A percentile compares a stretch with the other conserved stretches of the same genome.
phyloP scores from a whole-genome alignment of 2,797 vertebrate species.

The Sparus aurata region DNA sequence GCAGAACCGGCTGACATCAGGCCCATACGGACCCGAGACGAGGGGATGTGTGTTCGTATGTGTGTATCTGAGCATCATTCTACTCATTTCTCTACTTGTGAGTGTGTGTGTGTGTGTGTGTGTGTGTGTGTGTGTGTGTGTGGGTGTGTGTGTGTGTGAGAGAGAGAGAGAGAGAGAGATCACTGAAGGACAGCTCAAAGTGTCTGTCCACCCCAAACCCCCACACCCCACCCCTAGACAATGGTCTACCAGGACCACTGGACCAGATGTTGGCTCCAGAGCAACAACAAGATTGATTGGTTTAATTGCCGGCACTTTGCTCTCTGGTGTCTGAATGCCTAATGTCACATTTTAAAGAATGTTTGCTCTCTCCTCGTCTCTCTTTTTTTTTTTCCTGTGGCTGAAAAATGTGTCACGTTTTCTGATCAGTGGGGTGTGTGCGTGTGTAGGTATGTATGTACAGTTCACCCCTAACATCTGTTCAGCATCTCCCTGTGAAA shows the following conservation, averaged over 20 bases:
- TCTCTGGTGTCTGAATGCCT: slow-evolving; percentile 93
- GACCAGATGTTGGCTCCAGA: slow-evolving; percentile 97
- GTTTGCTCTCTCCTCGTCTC: slow-evolving; percentile 76
- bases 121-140: slow-evolving; percentile 12
- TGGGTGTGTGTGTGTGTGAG: slow-evolving; percentile 2
- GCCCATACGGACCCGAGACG: slow-evolving; percentile 88
- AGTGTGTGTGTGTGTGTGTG: slow-evolving; percentile 21
- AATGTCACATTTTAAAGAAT: slow-evolving; percentile 97
- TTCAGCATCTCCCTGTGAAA: slow-evolving; percentile 62
- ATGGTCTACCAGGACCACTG: slow-evolving; percentile 92
- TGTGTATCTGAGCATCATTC: slow-evolving; percentile 35
- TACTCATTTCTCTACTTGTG: slow-evolving; percentile 40
- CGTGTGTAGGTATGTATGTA: slow-evolving; percentile 49
- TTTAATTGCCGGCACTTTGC: slow-evolving; percentile 98
- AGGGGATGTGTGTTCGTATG: slow-evolving; percentile 39
- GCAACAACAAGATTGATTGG: slow-evolving; percentile 96
- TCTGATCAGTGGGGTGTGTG: slow-evolving; percentile 60
- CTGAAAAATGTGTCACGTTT: slow-evolving; percentile 59
- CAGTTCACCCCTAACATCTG: slow-evolving; percentile 66
- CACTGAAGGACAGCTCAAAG: slow-evolving; percentile 96
- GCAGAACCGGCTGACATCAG: slow-evolving; percentile 91
- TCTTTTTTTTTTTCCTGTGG: slow-evolving; percentile 35
- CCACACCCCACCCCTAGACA: slow-evolving; percentile 72
- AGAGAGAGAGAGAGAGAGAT: slow-evolving; percentile 69
- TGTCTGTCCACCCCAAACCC: slow-evolving; percentile 76